A percentile compares a stretch with the other conserved stretches of the same genome.
These are phyloP conservation scores for Actenoides lindsayi DNA, from an alignment of 2,113 vertebrate genomes.

Conservation along the genomic window DNA sequence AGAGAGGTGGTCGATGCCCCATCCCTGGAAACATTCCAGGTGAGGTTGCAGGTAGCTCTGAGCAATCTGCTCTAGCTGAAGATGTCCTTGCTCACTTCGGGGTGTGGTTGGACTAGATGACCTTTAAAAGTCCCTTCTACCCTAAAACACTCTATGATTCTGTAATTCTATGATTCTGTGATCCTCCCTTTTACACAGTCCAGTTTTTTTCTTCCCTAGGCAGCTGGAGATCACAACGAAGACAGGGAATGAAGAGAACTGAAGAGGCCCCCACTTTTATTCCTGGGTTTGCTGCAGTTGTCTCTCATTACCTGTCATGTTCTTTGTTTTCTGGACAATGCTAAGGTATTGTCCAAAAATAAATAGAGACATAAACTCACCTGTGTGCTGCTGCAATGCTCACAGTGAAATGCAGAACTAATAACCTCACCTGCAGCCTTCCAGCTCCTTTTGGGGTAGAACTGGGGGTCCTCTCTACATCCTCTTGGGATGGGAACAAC, in stretches of 20 bases:
- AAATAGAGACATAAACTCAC: neutral
- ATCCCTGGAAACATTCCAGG: neutral
- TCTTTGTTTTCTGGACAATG: neutral
- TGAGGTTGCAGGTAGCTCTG: fast-evolving
- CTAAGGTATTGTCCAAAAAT: neutral
- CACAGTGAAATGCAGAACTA: neutral
- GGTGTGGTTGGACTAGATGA: too few species aligned
- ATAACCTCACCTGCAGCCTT: neutral
- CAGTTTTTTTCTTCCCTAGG: neutral
- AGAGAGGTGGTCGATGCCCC: neutral
- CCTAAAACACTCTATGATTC: neutral
- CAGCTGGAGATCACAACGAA: neutral
- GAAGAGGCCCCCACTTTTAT: neutral
- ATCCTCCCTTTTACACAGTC: neutral
- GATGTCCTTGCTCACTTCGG: neutral
- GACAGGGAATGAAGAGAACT: neutral
- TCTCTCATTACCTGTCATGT: neutral
- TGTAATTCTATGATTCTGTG: neutral
- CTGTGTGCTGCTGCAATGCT: fast-evolving
- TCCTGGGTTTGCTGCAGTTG: fast-evolving
- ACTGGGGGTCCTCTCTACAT: fast-evolving
- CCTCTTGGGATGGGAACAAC: neutral
- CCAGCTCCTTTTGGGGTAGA: neutral
- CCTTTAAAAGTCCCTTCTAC: neutral
- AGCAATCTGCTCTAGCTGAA: fast-evolving